Evolutionary conservation across 2,797 vertebrate genomes (phyloP).

Genomic region (Microchirus variegatus): DNA sequence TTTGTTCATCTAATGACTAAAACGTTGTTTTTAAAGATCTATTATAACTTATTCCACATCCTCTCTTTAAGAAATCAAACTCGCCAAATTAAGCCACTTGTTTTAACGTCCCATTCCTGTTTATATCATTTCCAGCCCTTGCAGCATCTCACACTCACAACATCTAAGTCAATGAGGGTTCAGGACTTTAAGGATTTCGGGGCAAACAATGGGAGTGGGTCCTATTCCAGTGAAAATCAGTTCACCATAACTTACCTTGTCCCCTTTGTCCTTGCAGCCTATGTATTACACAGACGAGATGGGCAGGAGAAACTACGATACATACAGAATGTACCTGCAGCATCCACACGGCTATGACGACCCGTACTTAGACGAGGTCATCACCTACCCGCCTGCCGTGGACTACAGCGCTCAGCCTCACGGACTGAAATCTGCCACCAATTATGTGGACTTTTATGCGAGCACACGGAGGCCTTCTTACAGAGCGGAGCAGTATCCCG

Average conservation of each 20-base stretch:
- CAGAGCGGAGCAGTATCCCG: conserved; percentile 95
- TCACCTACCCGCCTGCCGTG: conserved; percentile 87
- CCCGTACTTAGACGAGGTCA: conserved; percentile 90
- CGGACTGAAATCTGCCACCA: conserved; percentile 92
- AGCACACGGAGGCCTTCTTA: conserved; percentile 92
- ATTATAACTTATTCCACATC: too few species aligned
- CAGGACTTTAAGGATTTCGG: too few species aligned
- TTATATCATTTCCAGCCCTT: too few species aligned
- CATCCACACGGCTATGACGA: conserved; percentile 94
- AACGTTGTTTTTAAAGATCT: too few species aligned
- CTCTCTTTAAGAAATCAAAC: too few species aligned
- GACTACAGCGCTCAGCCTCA: conserved; percentile 90
- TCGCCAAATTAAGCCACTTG: too few species aligned
- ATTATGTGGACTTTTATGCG: conserved; percentile 97
- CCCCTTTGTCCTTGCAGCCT: conserved; percentile 76
- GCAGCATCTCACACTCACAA: too few species aligned
- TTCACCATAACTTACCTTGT: not conserved
- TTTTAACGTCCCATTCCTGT: too few species aligned
- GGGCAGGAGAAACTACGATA: conserved; percentile 90
- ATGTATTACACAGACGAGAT: conserved; percentile 90
- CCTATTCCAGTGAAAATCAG: not conserved
- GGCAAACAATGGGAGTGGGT: not conserved
- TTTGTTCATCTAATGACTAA: too few species aligned
- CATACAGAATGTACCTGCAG: conserved; percentile 93
- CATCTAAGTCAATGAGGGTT: too few species aligned